Conservation (phyloP, 2,888 invertebrate species). For the Plagiodera versicolora region DNA sequence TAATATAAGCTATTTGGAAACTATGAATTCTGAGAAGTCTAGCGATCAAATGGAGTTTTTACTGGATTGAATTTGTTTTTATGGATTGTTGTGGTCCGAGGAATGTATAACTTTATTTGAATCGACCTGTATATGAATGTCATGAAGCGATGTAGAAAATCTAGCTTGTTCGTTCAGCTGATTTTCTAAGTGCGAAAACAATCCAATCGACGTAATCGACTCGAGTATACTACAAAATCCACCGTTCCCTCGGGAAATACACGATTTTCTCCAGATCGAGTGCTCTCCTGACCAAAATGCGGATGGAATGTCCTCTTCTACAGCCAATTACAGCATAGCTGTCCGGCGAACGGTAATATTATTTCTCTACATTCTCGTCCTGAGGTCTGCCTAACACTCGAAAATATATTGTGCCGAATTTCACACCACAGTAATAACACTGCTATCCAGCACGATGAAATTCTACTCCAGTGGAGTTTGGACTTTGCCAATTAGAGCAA, state of each 20-base stretch:
- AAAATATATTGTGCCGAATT: constrained; percentile 17
- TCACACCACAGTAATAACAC: constrained; percentile 14
- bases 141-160: not conserved
- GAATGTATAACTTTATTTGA: too few species aligned
- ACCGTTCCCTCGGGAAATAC: constrained; percentile 10
- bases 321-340: constrained; percentile 13
- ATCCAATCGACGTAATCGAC: not conserved
- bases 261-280: constrained; percentile 10
- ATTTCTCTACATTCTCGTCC: constrained; percentile 13
- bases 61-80: too few species aligned
- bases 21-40: too few species aligned
- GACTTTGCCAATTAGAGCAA: constrained; percentile 13
- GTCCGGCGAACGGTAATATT: constrained; percentile 13
- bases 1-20: too few species aligned
- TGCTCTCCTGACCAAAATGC: constrained; percentile 3
- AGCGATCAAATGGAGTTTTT: too few species aligned
- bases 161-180: not conserved
- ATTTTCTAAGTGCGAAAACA: not conserved
- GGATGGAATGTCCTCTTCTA: constrained; percentile 5
- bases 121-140: too few species aligned
- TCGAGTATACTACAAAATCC: not conserved
- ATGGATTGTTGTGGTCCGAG: too few species aligned
- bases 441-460: constrained; percentile 7
- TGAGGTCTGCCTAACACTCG: constrained; percentile 15
- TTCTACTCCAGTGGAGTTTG: constrained; percentile 10